These are phyloP conservation scores for Octonoba sinensis DNA, from an alignment of 2,888 invertebrate genomes.

Conservation along the genomic window DNA sequence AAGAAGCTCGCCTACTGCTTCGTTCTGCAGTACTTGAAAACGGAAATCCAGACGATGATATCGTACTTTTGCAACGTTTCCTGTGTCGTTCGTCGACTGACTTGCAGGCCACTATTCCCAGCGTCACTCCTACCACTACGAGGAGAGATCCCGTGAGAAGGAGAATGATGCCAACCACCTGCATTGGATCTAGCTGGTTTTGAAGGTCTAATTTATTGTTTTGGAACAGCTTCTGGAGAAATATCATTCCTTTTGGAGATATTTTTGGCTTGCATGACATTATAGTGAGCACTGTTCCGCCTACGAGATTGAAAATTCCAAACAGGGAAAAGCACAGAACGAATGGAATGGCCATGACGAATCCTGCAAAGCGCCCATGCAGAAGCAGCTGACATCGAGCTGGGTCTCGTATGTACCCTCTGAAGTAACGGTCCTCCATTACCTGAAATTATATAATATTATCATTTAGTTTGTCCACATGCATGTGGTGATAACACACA, in stretches of 20 bases:
- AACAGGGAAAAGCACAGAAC: slow-evolving; percentile 58
- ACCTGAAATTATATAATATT: not conserved
- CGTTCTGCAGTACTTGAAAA: slow-evolving; percentile 11
- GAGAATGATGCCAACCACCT: slow-evolving; percentile 56
- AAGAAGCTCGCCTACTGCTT: slow-evolving; percentile 26
- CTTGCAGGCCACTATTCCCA: slow-evolving; percentile 53
- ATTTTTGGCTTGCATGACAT: slow-evolving; percentile 46
- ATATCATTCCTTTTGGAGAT: not conserved
- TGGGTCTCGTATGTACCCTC: not conserved
- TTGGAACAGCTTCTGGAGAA: slow-evolving; percentile 20
- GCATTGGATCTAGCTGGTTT: slow-evolving; percentile 48
- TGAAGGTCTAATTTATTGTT: slow-evolving; percentile 10
- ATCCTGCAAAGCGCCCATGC: slow-evolving; percentile 23
- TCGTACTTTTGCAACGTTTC: not conserved
- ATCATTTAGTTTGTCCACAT: too few relatives aligned
- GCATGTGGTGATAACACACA: too few relatives aligned
- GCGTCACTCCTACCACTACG: slow-evolving; percentile 44
- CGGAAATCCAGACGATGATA: slow-evolving; percentile 24
- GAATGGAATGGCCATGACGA: slow-evolving; percentile 55
- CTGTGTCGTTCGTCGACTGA: slow-evolving; percentile 33
- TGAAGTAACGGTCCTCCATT: slow-evolving; percentile 30
- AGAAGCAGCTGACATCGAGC: slow-evolving; percentile 8
- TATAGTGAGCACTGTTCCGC: slow-evolving; percentile 51
- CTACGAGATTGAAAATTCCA: slow-evolving; percentile 58
- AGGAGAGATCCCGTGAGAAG: slow-evolving; percentile 49